A percentile compares a stretch with the other conserved stretches of the same genome.
Conservation (phyloP, 2,797 vertebrate genomes). For the Brachyrhaphis roseni region DNA sequence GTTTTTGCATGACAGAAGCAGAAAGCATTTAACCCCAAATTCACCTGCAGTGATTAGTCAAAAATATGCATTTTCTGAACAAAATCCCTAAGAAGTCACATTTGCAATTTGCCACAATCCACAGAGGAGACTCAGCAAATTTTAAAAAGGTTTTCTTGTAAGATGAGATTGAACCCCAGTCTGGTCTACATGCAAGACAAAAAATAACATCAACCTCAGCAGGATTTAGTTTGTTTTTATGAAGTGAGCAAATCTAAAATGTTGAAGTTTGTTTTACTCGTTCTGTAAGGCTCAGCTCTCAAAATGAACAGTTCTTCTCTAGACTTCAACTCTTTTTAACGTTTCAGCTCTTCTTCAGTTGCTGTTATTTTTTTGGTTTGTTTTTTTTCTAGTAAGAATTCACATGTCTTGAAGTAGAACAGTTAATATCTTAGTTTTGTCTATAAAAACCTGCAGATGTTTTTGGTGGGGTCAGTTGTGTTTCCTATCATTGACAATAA, state of each 20-base stretch:
- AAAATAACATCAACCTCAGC: background rate
- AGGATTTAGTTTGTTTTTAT: background rate
- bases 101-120: background rate
- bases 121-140: background rate
- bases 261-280: background rate
- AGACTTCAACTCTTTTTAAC: background rate
- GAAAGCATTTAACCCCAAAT: background rate
- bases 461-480: slow-evolving; percentile 18
- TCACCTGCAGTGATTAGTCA: background rate
- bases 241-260: background rate
- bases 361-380: background rate
- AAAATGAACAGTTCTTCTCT: background rate
- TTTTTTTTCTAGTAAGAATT: background rate
- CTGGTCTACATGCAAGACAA: background rate
- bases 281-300: background rate
- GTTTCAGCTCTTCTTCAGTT: background rate
- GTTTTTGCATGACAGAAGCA: background rate
- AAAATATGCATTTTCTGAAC: background rate
- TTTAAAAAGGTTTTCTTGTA: background rate
- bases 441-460: background rate
- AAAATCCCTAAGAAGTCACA: background rate
- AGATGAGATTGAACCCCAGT: background rate
- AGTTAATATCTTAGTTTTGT: slow-evolving; percentile 13
- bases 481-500: slow-evolving; percentile 39
- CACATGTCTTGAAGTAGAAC: slow-evolving; percentile 13